Evolutionary conservation across 2,113 vertebrate species (phyloP).

Genomic region (Acanthisitta chloris): DNA sequence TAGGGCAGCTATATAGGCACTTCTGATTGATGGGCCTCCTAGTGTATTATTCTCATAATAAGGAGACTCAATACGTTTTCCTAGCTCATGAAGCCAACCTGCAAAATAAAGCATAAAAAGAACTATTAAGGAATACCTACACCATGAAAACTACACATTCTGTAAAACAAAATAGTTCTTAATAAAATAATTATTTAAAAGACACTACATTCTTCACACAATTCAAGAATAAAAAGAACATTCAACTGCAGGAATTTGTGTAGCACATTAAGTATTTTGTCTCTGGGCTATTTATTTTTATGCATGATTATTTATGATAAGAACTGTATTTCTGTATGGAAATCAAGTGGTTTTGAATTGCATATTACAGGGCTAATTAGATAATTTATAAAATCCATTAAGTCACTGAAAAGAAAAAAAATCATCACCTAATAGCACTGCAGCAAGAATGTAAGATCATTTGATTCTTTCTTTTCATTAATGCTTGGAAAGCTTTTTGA

Average conservation of each 20-base stretch:
- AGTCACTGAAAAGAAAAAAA: neutral
- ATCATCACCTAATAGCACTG: neutral
- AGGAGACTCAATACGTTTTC: constrained; percentile 91
- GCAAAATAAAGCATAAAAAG: neutral
- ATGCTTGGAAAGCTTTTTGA: constrained; percentile 24
- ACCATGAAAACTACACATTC: neutral
- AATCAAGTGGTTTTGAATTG: neutral
- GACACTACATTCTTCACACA: neutral
- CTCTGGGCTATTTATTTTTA: neutral
- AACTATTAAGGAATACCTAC: neutral
- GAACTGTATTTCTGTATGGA: neutral
- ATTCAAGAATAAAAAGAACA: neutral
- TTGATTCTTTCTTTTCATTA: constrained; percentile 35
- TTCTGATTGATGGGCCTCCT: constrained; percentile 86
- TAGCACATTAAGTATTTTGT: neutral
- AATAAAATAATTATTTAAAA: neutral
- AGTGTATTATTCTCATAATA: constrained; percentile 83
- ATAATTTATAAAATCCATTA: constrained; percentile 5
- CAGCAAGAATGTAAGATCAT: neutral
- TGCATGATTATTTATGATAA: neutral
- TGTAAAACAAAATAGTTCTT: neutral
- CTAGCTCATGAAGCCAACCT: constrained; percentile 98
- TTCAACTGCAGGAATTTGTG: neutral
- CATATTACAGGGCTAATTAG: neutral
- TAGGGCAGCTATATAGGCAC: constrained; percentile 92